Conservation (phyloP, 53 echinoderm and acorn worm genomes). For the Luidia sarsii region DNA sequence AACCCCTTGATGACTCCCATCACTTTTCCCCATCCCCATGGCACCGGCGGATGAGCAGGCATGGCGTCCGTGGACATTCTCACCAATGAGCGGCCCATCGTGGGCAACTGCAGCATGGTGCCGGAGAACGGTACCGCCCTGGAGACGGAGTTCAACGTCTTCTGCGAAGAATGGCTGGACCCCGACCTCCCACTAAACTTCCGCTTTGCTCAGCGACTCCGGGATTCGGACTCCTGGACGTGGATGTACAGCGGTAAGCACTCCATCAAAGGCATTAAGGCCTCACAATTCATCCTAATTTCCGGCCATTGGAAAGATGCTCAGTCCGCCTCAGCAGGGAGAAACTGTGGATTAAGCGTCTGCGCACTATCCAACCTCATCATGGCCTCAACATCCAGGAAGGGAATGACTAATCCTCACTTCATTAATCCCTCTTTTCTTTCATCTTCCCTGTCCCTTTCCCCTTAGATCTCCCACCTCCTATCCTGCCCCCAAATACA, state of each 20-base stretch:
- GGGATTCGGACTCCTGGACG: slow-evolving; percentile 68
- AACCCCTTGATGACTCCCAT: background rate
- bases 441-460: no score
- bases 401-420: no score
- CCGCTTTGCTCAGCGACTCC: slow-evolving; percentile 73
- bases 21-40: background rate
- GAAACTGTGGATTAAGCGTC: no score
- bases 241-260: slow-evolving; percentile 85
- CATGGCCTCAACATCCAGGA: no score
- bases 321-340: no score
- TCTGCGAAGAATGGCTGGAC: slow-evolving; percentile 77
- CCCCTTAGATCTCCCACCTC: no score
- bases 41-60: no score
- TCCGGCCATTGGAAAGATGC: no score
- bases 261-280: no score
- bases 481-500: no score
- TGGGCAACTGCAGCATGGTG: slow-evolving; percentile 75
- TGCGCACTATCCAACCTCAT: no score
- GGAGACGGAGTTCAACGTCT: slow-evolving; percentile 85
- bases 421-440: no score
- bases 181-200: slow-evolving; percentile 91
- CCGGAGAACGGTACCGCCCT: slow-evolving; percentile 79
- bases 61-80: slow-evolving; percentile 72
- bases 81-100: slow-evolving; percentile 79
- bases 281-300: background rate